These are phyloP conservation scores for Merodon equestris DNA, from an alignment of 2,888 invertebrate genomes.

Conservation along the genomic window DNA sequence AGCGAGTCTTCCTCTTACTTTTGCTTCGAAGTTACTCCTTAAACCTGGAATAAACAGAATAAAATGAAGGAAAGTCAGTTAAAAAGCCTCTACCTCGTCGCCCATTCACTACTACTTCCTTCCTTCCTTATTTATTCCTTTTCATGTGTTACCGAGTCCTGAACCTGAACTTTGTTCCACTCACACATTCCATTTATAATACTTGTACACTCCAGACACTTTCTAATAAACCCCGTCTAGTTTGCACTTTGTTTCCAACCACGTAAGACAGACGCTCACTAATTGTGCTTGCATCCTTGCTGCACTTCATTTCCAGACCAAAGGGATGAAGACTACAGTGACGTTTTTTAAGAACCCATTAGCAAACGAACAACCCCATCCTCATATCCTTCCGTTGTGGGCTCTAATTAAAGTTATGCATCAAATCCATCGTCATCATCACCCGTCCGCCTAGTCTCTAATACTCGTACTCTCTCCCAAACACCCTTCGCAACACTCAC, in stretches of 20 bases:
- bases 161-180: no score
- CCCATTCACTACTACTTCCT: no score
- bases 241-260: not conserved
- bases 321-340: not conserved
- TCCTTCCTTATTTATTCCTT: no score
- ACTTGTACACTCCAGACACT: no score
- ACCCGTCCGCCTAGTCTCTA: no score
- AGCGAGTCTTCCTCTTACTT: no score
- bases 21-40: no score
- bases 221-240: not conserved
- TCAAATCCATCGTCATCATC: conserved; percentile 34
- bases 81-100: no score
- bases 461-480: conserved; percentile 2
- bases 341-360: conserved; percentile 51
- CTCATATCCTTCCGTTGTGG: conserved; percentile 39
- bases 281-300: not conserved
- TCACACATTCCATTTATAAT: no score
- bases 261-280: not conserved
- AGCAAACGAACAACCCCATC: conserved; percentile 34
- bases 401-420: conserved; percentile 66
- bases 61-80: no score
- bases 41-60: no score
- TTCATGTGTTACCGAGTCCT: no score
- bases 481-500: not conserved
- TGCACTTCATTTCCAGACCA: not conserved